Percentiles rank a stretch among this genome's conserved stretches.
phyloP scores from a whole-genome alignment of 1,140 invertebrate genomes.

The Zaprionus capensis region DNA sequence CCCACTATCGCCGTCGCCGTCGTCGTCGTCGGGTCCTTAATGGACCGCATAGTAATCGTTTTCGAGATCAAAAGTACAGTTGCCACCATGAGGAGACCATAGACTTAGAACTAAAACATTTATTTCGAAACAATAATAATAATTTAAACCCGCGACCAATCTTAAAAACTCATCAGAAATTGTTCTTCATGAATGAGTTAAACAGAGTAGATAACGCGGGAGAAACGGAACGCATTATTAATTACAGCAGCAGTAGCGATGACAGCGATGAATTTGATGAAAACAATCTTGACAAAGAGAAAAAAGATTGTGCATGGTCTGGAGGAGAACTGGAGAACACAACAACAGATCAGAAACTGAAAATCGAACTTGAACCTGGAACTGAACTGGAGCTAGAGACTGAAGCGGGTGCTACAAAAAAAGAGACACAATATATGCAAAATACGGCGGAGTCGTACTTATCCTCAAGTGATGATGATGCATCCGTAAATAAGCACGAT shows the following conservation, averaged over 20 bases:
- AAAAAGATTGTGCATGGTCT: neutral
- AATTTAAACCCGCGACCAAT: slow-evolving; percentile 1
- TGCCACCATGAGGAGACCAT: slow-evolving; percentile 14
- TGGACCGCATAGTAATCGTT: slow-evolving; percentile 13
- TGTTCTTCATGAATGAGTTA: slow-evolving; percentile 71
- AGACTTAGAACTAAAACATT: slow-evolving; percentile 60
- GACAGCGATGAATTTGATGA: slow-evolving; percentile 49
- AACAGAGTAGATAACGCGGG: slow-evolving; percentile 28
- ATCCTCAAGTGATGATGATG: slow-evolving; percentile 23
- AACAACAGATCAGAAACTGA: neutral
- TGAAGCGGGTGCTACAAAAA: slow-evolving; percentile 27
- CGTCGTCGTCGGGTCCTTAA: slow-evolving; percentile 12
- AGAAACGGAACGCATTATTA: slow-evolving; percentile 44
- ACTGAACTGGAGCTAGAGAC: neutral
- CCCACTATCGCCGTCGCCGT: slow-evolving; percentile 15
- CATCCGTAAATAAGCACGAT: slow-evolving; percentile 25
- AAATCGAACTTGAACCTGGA: slow-evolving; percentile 41
- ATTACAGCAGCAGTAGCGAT: slow-evolving; percentile 72
- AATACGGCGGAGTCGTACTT: slow-evolving; percentile 20
- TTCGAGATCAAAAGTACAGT: slow-evolving; percentile 1
- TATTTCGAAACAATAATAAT: slow-evolving; percentile 37
- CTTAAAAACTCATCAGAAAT: slow-evolving; percentile 54
- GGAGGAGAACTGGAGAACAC: neutral
- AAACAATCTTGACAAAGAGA: neutral
- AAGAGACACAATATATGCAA: slow-evolving; percentile 10